Evolutionary conservation across 1,140 invertebrate genomes (phyloP).

Genomic region (Oppia nitens): DNA sequence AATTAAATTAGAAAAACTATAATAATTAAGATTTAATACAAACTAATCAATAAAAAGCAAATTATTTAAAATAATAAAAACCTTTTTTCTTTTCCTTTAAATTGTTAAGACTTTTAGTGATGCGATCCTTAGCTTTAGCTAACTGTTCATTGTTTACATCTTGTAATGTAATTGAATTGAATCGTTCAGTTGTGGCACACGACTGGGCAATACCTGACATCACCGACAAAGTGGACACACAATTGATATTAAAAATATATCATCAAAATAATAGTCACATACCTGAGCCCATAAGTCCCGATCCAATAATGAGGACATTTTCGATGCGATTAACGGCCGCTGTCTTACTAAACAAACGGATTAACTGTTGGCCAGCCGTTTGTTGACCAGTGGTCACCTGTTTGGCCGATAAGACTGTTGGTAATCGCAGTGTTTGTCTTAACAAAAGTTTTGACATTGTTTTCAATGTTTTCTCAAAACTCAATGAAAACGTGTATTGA

Average conservation of each 20-base stretch:
- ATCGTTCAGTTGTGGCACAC: constrained; percentile 11
- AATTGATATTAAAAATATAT: too few relatives aligned
- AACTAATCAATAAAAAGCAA: not conserved
- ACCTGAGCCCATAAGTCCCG: constrained; percentile 42
- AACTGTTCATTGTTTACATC: constrained; percentile 49
- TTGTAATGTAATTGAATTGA: constrained; percentile 31
- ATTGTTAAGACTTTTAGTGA: constrained; percentile 46
- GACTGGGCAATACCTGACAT: constrained; percentile 49
- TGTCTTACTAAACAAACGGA: not conserved
- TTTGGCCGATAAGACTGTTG: not conserved
- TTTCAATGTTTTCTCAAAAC: too few relatives aligned
- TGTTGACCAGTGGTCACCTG: too few relatives aligned
- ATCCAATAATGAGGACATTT: constrained; percentile 65
- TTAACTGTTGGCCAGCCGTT: not conserved
- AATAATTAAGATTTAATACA: too few relatives aligned
- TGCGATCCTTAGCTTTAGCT: constrained; percentile 46
- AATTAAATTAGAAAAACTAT: too few relatives aligned
- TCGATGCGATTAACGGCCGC: constrained; percentile 36
- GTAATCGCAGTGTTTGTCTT: not conserved
- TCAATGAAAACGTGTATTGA: too few relatives aligned
- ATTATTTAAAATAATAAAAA: not conserved
- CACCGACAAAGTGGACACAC: not conserved
- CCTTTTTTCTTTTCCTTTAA: constrained; percentile 56
- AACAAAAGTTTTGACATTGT: not conserved
- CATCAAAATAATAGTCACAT: not conserved